Conservation (phyloP, 2,113 vertebrate genomes). For the Mobula birostris region DNA sequence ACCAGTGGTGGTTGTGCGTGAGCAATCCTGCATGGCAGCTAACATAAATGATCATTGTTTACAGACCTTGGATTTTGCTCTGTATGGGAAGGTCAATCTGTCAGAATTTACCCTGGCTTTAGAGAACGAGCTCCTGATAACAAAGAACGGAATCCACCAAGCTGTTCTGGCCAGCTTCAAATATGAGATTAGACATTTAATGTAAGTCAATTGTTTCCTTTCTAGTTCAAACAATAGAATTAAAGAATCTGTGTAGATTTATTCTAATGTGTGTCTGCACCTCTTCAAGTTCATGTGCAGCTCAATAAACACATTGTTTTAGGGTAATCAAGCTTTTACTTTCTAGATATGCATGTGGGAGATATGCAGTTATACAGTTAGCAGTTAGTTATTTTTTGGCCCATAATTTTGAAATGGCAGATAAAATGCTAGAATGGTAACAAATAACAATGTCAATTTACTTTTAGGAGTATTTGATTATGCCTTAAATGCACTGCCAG, state of each 20-base stretch:
- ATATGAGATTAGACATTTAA: conserved; percentile 76
- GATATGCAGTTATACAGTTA: neutral
- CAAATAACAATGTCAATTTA: neutral
- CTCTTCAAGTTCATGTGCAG: neutral
- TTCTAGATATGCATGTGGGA: neutral
- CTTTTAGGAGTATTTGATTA: neutral
- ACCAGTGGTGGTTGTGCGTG: neutral
- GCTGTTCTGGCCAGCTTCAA: conserved; percentile 86
- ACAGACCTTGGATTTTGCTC: conserved; percentile 80
- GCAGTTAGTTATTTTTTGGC: neutral
- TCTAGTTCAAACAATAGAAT: neutral
- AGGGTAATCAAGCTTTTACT: neutral
- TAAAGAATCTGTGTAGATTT: neutral
- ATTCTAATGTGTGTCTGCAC: neutral
- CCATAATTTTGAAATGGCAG: neutral
- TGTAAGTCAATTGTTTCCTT: conserved; percentile 65
- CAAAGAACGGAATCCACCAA: conserved; percentile 80
- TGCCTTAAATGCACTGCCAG: neutral
- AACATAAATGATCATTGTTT: accelerated
- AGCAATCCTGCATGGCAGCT: neutral
- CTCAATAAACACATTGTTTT: neutral
- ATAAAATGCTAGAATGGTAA: neutral
- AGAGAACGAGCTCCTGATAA: conserved; percentile 81
- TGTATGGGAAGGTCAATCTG: conserved; percentile 79
- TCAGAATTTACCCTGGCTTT: conserved; percentile 75